phyloP scores from a whole-genome alignment of 2,888 invertebrate genomes.

The Campoplex nolae region DNA sequence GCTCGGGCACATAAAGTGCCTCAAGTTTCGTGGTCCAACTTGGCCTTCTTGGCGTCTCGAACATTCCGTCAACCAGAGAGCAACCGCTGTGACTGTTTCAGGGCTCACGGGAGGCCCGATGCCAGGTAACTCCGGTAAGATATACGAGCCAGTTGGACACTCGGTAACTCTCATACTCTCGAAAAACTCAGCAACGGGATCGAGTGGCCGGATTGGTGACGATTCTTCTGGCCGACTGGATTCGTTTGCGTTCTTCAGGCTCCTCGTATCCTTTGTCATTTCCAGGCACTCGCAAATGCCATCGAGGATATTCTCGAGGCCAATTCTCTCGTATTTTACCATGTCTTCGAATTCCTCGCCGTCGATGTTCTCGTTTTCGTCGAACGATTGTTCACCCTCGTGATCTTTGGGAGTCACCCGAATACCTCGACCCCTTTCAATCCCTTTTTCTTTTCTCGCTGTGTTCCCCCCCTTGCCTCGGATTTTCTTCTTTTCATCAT shows the following conservation, averaged over 20 bases:
- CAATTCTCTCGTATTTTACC: slow-evolving; percentile 67
- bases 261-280: slow-evolving; percentile 58
- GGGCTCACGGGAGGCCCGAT: slow-evolving; percentile 77
- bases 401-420: slow-evolving; percentile 53
- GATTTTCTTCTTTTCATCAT: slow-evolving; percentile 2
- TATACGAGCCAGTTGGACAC: slow-evolving; percentile 65
- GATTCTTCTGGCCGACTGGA: slow-evolving; percentile 24
- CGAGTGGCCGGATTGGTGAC: slow-evolving; percentile 36
- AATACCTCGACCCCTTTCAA: slow-evolving; percentile 35
- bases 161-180: slow-evolving; percentile 75
- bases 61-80: slow-evolving; percentile 79
- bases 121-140: slow-evolving; percentile 74
- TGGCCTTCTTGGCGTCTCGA: slow-evolving; percentile 87
- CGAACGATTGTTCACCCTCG: slow-evolving; percentile 16
- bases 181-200: slow-evolving; percentile 75
- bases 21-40: slow-evolving; percentile 89
- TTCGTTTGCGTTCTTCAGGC: slow-evolving; percentile 40
- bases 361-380: slow-evolving; percentile 37
- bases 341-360: slow-evolving; percentile 66
- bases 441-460: slow-evolving; percentile 47
- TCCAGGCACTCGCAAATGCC: slow-evolving; percentile 75
- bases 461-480: slow-evolving; percentile 37
- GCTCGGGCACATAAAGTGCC: slow-evolving; percentile 90
- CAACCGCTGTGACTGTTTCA: slow-evolving; percentile 76
- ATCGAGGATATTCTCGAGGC: slow-evolving; percentile 68